These are phyloP conservation scores for Pissodes strobi DNA, from an alignment of 1,140 invertebrate species.

Conservation along the genomic window DNA sequence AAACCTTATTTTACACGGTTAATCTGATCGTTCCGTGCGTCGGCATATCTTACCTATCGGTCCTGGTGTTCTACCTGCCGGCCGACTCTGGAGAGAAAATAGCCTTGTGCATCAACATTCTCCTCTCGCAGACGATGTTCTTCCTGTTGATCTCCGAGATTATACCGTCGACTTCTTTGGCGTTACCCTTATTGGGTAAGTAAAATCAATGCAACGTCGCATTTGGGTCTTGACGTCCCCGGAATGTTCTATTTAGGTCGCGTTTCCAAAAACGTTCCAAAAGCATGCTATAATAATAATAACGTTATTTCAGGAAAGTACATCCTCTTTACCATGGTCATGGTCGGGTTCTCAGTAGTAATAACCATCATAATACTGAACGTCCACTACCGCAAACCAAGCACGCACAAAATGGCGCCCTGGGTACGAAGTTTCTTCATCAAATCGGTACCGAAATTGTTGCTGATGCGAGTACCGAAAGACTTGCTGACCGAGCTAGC, in stretches of 20 bases:
- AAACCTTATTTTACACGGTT: conserved; percentile 95
- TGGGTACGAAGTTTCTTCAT: conserved; percentile 91
- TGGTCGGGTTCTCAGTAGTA: conserved; percentile 94
- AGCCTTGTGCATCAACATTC: conserved; percentile 96
- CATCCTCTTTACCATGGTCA: conserved; percentile 96
- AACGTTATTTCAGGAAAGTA: conserved; percentile 70
- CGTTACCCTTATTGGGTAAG: conserved; percentile 87
- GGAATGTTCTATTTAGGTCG: too few relatives aligned
- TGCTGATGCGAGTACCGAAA: conserved; percentile 85
- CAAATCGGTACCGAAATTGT: conserved; percentile 77
- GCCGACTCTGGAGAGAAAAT: conserved; percentile 99
- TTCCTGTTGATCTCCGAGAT: conserved; percentile 97
- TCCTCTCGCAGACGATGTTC: conserved; percentile 99
- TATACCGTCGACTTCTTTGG: conserved; percentile 97
- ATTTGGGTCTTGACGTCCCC: too few relatives aligned
- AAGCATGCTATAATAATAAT: neutral
- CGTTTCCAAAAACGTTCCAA: neutral
- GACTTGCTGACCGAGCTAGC: conserved; percentile 78
- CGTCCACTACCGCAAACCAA: conserved; percentile 98
- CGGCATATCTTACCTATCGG: conserved; percentile 88
- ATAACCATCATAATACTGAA: conserved; percentile 98
- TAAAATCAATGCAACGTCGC: too few relatives aligned
- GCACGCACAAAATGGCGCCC: conserved; percentile 94
- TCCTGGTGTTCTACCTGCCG: conserved; percentile 96
- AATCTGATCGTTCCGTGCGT: conserved; percentile 94